Evolutionary conservation across 1,140 invertebrate genomes (phyloP).

Genomic region (Musca domestica): DNA sequence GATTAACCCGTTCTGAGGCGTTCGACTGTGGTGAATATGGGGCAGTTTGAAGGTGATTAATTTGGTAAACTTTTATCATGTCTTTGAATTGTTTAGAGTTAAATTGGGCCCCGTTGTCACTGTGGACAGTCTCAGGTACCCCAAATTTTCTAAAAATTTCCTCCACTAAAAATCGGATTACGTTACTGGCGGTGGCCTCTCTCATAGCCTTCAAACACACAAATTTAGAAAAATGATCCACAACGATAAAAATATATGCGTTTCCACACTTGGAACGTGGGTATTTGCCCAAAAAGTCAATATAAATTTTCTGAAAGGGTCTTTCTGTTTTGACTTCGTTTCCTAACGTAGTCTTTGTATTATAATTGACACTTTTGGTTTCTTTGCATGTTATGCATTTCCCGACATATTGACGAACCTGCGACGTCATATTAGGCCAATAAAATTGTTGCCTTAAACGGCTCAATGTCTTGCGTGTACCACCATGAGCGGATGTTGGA

Average conservation of each 20-base stretch:
- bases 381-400: constrained; percentile 1
- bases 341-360: too few relatives aligned
- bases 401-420: not conserved
- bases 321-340: too few relatives aligned
- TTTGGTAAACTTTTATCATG: not conserved
- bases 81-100: not conserved
- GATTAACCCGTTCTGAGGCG: not conserved
- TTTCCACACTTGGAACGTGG: not conserved
- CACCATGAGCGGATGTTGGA: not conserved
- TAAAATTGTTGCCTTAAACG: not conserved
- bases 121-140: not conserved
- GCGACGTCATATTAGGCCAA: not conserved
- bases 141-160: not conserved
- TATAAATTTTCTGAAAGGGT: too few relatives aligned
- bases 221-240: not conserved
- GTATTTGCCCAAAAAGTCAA: constrained; percentile 1
- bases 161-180: not conserved
- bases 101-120: too few relatives aligned
- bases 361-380: too few relatives aligned
- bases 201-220: not conserved
- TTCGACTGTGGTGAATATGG: not conserved
- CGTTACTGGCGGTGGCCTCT: not conserved
- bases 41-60: too few relatives aligned
- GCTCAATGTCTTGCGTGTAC: not conserved
- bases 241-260: not conserved